Percentiles rank a stretch among this genome's conserved stretches.
Conservation (phyloP, 2,888 invertebrate genomes). For the Lacanobia wlatinum region DNA sequence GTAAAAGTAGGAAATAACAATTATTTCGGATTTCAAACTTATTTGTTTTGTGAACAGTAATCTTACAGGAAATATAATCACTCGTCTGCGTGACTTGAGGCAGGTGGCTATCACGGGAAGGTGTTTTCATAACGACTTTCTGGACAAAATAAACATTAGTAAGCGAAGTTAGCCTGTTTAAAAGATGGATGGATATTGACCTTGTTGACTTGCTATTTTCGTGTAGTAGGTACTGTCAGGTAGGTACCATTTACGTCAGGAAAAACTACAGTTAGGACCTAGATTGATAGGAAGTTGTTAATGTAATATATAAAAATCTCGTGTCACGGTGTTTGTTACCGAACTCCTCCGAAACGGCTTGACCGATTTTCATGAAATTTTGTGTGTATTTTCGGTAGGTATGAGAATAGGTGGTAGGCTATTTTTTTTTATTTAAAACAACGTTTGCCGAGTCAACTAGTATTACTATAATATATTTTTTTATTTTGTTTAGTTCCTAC, state of each 20-base stretch:
- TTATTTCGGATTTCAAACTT: slow-evolving; percentile 17
- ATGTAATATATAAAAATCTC: too few species aligned
- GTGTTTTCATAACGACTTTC: not conserved
- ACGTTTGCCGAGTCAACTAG: too few species aligned
- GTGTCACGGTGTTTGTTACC: too few species aligned
- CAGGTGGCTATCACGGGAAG: not conserved
- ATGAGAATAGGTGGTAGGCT: too few species aligned
- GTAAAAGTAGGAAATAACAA: slow-evolving; percentile 20
- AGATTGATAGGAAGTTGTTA: not conserved
- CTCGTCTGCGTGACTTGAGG: not conserved
- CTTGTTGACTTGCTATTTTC: not conserved
- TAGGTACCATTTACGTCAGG: not conserved
- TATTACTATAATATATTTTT: too few species aligned
- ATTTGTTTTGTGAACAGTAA: slow-evolving; percentile 30
- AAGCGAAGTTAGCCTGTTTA: not conserved
- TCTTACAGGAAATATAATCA: slow-evolving; percentile 23
- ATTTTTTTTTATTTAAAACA: too few species aligned
- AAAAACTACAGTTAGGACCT: not conserved
- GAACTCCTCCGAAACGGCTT: too few species aligned
- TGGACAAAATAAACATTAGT: not conserved
- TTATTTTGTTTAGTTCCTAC: too few species aligned
- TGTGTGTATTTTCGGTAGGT: too few species aligned
- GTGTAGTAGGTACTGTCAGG: too few species aligned
- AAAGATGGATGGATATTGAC: not conserved
- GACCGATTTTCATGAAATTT: too few species aligned